Conservation (phyloP, 2,888 invertebrate species). For the Augiades crinisus region DNA sequence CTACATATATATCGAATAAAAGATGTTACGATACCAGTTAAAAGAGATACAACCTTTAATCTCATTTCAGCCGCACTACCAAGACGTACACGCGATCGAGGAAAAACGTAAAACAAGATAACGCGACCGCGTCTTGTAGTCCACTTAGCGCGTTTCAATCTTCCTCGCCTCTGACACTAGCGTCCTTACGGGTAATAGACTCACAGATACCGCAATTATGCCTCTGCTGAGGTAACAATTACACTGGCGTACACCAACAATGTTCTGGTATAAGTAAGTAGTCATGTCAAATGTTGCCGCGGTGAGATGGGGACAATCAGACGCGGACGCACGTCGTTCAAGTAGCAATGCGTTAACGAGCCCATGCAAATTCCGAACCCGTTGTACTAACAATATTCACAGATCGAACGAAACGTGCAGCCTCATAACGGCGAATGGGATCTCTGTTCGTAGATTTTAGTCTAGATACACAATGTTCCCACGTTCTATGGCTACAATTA, state of each 20-base stretch:
- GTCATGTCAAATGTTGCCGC: constrained; percentile 32
- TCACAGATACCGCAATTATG: constrained; percentile 11
- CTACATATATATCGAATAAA: not conserved
- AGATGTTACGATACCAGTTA: constrained; percentile 1
- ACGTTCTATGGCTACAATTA: constrained; percentile 12
- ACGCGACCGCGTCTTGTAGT: constrained; percentile 2
- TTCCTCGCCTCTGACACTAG: constrained; percentile 8
- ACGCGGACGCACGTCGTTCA: constrained; percentile 66
- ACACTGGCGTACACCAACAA: constrained; percentile 25
- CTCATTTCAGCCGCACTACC: constrained; percentile 1
- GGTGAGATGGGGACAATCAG: constrained; percentile 54
- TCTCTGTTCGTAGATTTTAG: constrained; percentile 10
- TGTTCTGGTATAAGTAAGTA: constrained; percentile 36
- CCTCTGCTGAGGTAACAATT: constrained; percentile 15
- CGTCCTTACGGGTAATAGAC: constrained; percentile 8
- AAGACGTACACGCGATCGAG: constrained; percentile 6
- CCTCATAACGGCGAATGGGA: constrained; percentile 41
- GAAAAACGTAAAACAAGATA: constrained; percentile 11
- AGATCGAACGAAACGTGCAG: constrained; percentile 39
- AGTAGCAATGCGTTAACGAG: constrained; percentile 75
- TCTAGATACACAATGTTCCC: constrained; percentile 15
- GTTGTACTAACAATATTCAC: constrained; percentile 61
- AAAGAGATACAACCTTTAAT: constrained; percentile 16
- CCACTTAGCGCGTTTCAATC: constrained; percentile 21
- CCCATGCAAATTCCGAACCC: constrained; percentile 70